Percentiles rank a stretch among this genome's conserved stretches.
Evolutionary conservation across 2,797 vertebrate species (phyloP).

Genomic region (Crocodylus rhombifer): DNA sequence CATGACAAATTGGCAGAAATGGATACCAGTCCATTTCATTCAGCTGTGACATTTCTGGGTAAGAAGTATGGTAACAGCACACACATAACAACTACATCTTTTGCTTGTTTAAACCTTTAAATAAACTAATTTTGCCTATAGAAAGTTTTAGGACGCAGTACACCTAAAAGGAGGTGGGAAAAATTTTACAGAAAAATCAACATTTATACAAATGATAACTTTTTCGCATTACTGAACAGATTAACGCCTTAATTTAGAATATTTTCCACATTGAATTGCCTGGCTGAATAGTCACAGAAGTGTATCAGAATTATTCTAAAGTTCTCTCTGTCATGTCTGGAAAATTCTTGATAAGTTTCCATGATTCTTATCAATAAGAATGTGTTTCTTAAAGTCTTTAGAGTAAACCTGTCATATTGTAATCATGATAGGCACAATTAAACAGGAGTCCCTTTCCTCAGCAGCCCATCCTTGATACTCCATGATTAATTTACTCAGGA

Average conservation of each 20-base stretch:
- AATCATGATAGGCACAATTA: background rate
- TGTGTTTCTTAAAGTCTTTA: background rate
- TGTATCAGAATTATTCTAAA: background rate
- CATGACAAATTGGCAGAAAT: slow-evolving; percentile 29
- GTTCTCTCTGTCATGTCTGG: background rate
- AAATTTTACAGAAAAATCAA: slow-evolving; percentile 23
- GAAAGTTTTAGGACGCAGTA: slow-evolving; percentile 23
- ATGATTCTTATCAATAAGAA: background rate
- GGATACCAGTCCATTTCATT: background rate
- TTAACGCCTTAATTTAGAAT: slow-evolving; percentile 3
- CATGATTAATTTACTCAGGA: background rate
- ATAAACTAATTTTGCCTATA: slow-evolving; percentile 56
- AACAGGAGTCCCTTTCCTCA: background rate
- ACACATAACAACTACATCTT: slow-evolving; percentile 1
- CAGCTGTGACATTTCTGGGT: slow-evolving; percentile 9
- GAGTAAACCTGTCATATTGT: background rate
- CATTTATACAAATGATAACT: slow-evolving; percentile 31
- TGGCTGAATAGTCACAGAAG: background rate
- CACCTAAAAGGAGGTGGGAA: background rate
- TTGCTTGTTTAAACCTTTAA: slow-evolving; percentile 49
- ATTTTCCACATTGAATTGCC: slow-evolving; percentile 31
- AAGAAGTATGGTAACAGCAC: slow-evolving; percentile 35
- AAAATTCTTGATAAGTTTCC: background rate
- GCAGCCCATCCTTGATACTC: background rate
- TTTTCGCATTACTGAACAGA: slow-evolving; percentile 23